A percentile compares a stretch with the other conserved stretches of the same genome.
Evolutionary conservation across 2,113 vertebrate genomes (phyloP).

Genomic region (Crocuta crocuta): DNA sequence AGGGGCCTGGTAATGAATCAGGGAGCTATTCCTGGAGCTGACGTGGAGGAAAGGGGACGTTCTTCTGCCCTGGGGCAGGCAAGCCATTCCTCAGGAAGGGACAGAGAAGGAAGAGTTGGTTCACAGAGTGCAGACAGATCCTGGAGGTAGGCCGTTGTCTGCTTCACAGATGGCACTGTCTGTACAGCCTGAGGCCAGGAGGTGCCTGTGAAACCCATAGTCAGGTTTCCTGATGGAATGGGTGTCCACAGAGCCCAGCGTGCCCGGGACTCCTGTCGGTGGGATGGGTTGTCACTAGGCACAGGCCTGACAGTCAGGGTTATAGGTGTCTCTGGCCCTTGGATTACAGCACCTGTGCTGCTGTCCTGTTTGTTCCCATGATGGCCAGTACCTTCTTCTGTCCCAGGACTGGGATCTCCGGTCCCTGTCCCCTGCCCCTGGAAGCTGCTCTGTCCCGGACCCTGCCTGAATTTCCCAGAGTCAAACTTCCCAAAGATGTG

Average conservation of each 20-base stretch:
- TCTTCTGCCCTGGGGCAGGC: background rate
- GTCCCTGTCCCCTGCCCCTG: background rate
- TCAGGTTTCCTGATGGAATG: background rate
- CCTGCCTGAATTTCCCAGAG: background rate
- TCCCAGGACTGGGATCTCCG: background rate
- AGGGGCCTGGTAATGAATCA: background rate
- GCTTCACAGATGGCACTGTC: background rate
- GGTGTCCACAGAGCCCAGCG: background rate
- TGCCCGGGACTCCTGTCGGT: background rate
- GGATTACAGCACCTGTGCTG: background rate
- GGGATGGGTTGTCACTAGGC: background rate
- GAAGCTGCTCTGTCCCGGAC: background rate
- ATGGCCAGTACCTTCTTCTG: background rate
- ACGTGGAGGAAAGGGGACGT: background rate
- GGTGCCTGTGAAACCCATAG: background rate
- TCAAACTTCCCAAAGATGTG: background rate
- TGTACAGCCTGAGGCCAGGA: background rate
- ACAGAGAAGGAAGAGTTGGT: background rate
- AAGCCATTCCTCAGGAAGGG: background rate
- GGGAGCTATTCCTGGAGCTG: conserved; percentile 6
- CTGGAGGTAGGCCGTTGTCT: background rate
- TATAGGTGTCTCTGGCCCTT: background rate
- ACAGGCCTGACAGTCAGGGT: background rate
- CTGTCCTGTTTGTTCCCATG: background rate
- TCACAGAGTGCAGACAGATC: background rate